Base-by-base conservation (phyloP, 2,797 vertebrate species). In the Rallus crepitans region DNA sequence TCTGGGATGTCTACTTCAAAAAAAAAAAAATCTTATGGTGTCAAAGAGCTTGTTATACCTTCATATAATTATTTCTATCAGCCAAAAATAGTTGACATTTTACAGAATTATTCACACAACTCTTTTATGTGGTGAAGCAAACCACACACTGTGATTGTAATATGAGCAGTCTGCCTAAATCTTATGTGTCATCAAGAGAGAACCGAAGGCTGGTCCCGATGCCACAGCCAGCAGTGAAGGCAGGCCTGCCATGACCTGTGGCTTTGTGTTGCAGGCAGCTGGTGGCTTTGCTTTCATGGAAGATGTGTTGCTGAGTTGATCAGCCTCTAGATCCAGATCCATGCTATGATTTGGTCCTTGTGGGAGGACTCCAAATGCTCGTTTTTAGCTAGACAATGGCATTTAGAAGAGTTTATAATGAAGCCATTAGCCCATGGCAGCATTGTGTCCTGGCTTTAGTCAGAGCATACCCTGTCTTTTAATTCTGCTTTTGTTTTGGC, bases 51-150 rank as follows among this genome's bases (percentile, higher is more conserved):
- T 66, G 10, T 73, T 72, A 42, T 15, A 56, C 33, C 83, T 68
- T 92, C 75, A 91, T 33, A 6, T 66, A 76, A 82, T 88, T 92
- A 63, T 6, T 59, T 60, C 28, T 84, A 64, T 61, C 0, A 55
- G 80, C 84, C 89, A 85, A 89, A 96, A 89, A 81, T 57, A 80
- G 37, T 24, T 79, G 66, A 57, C 61, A 79, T 87, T 93, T 75
- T 59, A 37, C 33, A 27, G 75, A 78, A 63, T 71, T 56, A 76
- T 77, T 94, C 63, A 61, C 45, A 56, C 3, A 66, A 42, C 11
- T 79, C 31, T 84, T 94, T 68, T 0, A 0, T 0, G 0, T 27
- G 59, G 59, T 53, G 70, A 83, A 79, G 47, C 10, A 82, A 88
- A 88, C 28, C 27, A 27, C 50, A 61, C 40, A 7, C 11, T 33